These are phyloP conservation scores for Brachyhypopomus occidentalis DNA, from an alignment of 2,113 vertebrate genomes.

Conservation along the genomic window DNA sequence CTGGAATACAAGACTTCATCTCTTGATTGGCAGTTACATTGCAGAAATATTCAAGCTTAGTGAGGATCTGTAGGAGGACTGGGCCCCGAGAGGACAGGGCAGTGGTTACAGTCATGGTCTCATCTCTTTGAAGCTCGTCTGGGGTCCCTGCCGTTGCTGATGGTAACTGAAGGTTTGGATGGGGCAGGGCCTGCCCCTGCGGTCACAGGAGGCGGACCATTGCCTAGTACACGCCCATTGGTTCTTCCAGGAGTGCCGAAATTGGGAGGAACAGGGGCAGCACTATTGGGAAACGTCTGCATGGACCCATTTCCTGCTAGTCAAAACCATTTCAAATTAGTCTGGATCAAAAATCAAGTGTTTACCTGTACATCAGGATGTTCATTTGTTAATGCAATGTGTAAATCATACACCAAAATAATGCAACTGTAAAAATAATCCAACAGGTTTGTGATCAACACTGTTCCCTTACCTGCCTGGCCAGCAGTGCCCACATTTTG, in stretches of 20 bases:
- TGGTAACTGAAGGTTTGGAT: constrained; percentile 78
- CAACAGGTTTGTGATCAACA: no score
- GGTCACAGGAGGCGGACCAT: constrained; percentile 69
- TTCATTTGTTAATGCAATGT: no score
- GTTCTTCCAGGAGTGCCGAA: constrained; percentile 80
- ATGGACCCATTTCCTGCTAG: constrained; percentile 85
- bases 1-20: neutral
- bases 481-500: constrained; percentile 87
- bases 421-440: no score
- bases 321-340: neutral
- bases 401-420: no score
- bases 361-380: no score
- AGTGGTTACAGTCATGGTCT: constrained; percentile 44
- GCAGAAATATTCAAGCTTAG: constrained; percentile 13
- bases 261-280: constrained; percentile 64
- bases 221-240: constrained; percentile 81
- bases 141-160: constrained; percentile 95
- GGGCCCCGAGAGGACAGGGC: neutral
- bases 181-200: constrained; percentile 62
- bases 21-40: constrained; percentile 48
- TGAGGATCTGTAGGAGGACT: neutral
- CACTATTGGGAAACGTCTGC: constrained; percentile 70
- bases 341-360: neutral
- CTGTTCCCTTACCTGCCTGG: constrained; percentile 79
- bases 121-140: constrained; percentile 85